Evolutionary conservation across 2,797 vertebrate species (phyloP).

Genomic region (Galaxias olidus): DNA sequence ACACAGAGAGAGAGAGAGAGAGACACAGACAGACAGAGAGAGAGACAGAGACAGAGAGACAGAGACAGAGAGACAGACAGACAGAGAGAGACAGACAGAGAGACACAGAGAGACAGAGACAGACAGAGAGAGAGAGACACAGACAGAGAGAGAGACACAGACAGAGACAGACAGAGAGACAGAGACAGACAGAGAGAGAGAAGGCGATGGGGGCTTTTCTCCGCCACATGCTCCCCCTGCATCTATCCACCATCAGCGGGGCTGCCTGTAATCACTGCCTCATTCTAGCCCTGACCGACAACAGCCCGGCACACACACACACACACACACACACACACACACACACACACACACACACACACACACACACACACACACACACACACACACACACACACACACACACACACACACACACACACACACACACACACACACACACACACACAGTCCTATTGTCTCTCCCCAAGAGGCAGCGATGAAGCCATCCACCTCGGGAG

Average conservation of each 20-base stretch:
- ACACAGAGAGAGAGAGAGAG: no score
- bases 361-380: no score
- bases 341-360: constrained; percentile 19
- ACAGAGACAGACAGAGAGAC: not conserved
- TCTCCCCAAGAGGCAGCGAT: no score
- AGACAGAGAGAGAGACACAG: not conserved
- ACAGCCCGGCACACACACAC: constrained; percentile 30
- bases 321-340: constrained; percentile 31
- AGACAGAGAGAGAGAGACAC: not conserved
- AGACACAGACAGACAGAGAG: not conserved
- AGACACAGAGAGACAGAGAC: not conserved
- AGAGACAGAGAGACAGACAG: not conserved
- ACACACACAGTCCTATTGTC: not conserved
- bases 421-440: constrained; percentile 13
- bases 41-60: no score
- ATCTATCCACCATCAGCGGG: constrained; percentile 32
- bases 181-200: no score
- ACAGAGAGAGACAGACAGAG: not conserved
- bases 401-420: not conserved
- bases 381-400: constrained; percentile 29
- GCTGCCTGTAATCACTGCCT: constrained; percentile 51
- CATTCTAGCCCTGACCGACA: constrained; percentile 53
- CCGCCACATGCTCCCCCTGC: constrained; percentile 30
- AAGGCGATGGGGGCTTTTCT: no score
- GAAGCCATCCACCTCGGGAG: no score